These are phyloP conservation scores for Dreissena polymorpha DNA, from an alignment of 1,140 invertebrate species.

Conservation along the genomic window DNA sequence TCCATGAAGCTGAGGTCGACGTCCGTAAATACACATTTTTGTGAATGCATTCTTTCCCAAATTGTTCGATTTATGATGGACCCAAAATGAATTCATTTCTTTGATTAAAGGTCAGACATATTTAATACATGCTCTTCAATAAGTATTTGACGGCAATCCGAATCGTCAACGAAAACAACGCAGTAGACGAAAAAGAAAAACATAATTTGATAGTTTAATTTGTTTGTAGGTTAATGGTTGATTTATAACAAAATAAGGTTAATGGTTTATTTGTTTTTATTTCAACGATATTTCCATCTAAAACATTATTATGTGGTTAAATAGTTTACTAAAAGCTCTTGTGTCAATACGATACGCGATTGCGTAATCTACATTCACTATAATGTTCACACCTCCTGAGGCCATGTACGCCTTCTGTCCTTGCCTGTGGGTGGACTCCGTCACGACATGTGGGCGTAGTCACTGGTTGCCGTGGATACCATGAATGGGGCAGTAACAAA, in stretches of 20 bases:
- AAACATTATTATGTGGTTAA: no score
- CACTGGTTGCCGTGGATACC: slow-evolving; percentile 34
- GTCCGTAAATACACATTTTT: slow-evolving; percentile 46
- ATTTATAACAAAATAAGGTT: no score
- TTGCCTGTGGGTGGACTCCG: slow-evolving; percentile 29
- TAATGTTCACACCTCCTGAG: background rate
- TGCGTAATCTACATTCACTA: background rate
- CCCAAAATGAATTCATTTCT: background rate
- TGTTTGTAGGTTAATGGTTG: no score
- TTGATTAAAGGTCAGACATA: background rate
- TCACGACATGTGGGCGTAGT: slow-evolving; percentile 27
- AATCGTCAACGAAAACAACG: background rate
- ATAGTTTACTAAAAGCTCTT: no score
- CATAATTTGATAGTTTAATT: background rate
- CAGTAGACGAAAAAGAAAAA: background rate
- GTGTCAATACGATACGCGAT: background rate
- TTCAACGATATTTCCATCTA: no score
- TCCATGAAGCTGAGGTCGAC: slow-evolving; percentile 27
- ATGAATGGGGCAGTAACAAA: slow-evolving; percentile 24
- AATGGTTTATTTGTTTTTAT: background rate
- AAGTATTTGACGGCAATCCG: background rate
- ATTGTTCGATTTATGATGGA: slow-evolving; percentile 2
- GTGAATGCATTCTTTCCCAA: slow-evolving; percentile 40
- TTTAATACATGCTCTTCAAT: background rate
- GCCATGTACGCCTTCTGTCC: slow-evolving; percentile 45